Conservation (phyloP, 2,797 vertebrate species). For the Pteropus rufus region DNA sequence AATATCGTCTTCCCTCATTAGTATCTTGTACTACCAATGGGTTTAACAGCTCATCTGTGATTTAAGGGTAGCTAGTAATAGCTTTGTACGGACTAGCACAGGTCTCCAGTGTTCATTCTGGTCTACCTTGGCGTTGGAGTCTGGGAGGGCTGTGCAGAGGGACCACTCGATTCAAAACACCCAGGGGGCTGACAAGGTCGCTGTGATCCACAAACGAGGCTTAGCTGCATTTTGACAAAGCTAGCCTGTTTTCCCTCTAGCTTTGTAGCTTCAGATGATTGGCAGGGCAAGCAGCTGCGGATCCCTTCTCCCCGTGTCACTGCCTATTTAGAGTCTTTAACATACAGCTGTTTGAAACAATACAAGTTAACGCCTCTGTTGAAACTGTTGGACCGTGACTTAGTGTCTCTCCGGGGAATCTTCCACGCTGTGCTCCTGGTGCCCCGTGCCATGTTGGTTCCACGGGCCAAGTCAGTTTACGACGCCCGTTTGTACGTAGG, state of each 20-base stretch:
- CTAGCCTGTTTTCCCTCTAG: background rate
- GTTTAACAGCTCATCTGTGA: background rate
- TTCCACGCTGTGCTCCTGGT: conserved; percentile 8
- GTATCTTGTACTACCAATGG: background rate
- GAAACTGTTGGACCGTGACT: conserved; percentile 25
- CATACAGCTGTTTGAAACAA: conserved; percentile 51
- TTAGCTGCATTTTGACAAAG: background rate
- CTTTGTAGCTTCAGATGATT: conserved; percentile 33
- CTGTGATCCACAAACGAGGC: background rate
- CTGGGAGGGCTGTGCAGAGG: background rate
- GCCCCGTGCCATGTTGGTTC: background rate
- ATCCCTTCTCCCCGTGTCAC: background rate
- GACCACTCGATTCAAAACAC: background rate
- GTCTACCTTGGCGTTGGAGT: background rate
- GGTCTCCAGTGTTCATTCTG: background rate
- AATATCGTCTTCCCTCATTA: background rate
- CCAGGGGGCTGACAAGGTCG: background rate
- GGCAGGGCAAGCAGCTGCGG: background rate
- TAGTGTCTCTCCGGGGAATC: conserved; percentile 43
- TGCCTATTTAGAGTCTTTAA: conserved; percentile 58
- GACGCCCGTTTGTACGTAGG: background rate
- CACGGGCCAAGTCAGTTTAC: conserved; percentile 15
- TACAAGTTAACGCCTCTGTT: background rate
- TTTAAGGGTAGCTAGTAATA: background rate
- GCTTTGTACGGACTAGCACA: background rate